Conservation (phyloP, 2,888 invertebrate species). For the Cerastis rubricosa region DNA sequence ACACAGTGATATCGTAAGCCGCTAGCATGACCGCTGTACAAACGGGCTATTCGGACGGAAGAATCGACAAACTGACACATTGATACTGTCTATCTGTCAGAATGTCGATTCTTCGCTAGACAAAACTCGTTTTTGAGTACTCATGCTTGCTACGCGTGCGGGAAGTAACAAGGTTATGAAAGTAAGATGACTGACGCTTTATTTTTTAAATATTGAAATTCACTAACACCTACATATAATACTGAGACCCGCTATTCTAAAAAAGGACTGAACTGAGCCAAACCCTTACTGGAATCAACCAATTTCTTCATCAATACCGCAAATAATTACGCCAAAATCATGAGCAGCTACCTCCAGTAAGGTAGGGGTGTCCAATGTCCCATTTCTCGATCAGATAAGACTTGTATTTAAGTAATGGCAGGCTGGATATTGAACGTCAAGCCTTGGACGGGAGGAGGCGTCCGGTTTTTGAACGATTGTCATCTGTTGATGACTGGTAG, state of each 20-base stretch:
- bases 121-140: too few species aligned
- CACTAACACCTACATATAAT: too few species aligned
- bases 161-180: background rate
- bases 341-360: constrained; percentile 1
- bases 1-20: too few species aligned
- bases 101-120: too few species aligned
- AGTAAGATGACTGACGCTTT: background rate
- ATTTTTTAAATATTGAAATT: background rate
- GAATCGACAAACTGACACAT: too few species aligned
- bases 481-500: constrained; percentile 85
- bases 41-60: too few species aligned
- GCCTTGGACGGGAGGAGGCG: constrained; percentile 72
- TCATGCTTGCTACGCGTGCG: too few species aligned
- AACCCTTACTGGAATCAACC: background rate
- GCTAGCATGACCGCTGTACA: too few species aligned
- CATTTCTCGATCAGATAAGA: constrained; percentile 66
- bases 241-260: background rate
- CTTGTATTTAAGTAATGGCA: constrained; percentile 64
- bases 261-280: background rate
- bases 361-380: constrained; percentile 56
- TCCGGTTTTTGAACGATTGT: constrained; percentile 88
- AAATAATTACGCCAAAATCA: background rate
- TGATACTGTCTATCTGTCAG: too few species aligned
- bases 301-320: background rate
- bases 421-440: constrained; percentile 86